Evolutionary conservation across 2,797 vertebrate genomes (phyloP).

Genomic region (Eidolon dupreanum): DNA sequence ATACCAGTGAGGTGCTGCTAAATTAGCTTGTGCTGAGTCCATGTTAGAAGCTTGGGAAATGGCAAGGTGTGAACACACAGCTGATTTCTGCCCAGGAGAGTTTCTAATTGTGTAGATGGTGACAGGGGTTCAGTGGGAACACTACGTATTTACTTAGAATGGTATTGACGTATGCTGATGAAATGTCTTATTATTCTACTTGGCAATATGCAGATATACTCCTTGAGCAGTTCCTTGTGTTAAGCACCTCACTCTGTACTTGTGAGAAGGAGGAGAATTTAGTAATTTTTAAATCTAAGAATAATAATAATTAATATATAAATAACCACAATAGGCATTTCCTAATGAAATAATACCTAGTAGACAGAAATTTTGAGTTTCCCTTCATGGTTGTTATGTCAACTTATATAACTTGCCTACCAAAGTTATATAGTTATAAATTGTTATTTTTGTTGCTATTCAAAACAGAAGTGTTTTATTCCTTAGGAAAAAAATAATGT

Average conservation of each 20-base stretch:
- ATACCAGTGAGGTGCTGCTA: background rate
- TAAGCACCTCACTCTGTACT: background rate
- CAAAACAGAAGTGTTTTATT: conserved; percentile 12
- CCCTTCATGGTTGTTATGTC: background rate
- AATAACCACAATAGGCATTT: background rate
- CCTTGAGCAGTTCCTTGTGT: background rate
- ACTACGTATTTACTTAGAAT: background rate
- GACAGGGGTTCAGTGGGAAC: background rate
- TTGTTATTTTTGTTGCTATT: conserved; percentile 46
- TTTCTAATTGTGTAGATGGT: background rate
- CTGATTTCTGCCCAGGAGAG: background rate
- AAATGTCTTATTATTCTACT: background rate
- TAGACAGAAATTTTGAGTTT: conserved; percentile 15
- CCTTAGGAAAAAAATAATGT: background rate
- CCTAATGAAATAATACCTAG: background rate
- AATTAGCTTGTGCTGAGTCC: background rate
- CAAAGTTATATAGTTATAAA: background rate
- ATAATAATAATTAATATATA: background rate
- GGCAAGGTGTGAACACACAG: background rate
- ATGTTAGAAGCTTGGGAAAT: background rate
- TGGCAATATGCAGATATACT: background rate
- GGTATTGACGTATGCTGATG: background rate
- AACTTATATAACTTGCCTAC: background rate
- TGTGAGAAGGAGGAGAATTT: background rate
- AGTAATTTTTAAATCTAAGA: background rate